Percentiles rank a stretch among this genome's conserved stretches.
These are phyloP conservation scores for Halictus quadricinctus DNA, from an alignment of 2,888 invertebrate species.

Conservation along the genomic window DNA sequence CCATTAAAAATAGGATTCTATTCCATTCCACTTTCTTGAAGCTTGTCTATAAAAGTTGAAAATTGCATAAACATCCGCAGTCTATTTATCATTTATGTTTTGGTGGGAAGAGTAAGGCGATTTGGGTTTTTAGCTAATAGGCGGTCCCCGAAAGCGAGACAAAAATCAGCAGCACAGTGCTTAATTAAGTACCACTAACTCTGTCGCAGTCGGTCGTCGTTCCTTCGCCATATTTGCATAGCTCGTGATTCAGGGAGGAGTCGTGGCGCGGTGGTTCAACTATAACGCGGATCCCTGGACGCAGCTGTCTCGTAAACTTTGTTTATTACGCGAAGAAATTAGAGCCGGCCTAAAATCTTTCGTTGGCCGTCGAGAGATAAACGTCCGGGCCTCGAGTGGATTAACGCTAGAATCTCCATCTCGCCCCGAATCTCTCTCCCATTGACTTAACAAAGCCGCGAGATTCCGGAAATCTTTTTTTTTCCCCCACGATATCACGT, in stretches of 20 bases:
- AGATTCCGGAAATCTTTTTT: background rate
- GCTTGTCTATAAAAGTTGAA: no score
- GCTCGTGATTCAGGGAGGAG: constrained; percentile 10
- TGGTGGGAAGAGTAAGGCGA: background rate
- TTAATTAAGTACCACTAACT: constrained; percentile 22
- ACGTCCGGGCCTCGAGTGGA: background rate
- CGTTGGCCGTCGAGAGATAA: constrained; percentile 19
- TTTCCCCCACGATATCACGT: background rate
- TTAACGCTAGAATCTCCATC: constrained; percentile 6
- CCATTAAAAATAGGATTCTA: no score
- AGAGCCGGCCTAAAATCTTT: constrained; percentile 26
- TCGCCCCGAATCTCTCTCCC: background rate
- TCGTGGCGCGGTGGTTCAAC: constrained; percentile 11
- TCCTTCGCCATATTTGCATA: constrained; percentile 26
- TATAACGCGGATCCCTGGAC: constrained; percentile 23
- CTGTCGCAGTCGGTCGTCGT: constrained; percentile 3
- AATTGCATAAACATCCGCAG: no score
- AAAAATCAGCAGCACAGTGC: constrained; percentile 4
- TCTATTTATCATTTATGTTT: no score
- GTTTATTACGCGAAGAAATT: constrained; percentile 45
- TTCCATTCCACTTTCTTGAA: no score
- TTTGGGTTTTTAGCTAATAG: background rate
- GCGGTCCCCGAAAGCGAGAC: background rate
- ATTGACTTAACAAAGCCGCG: background rate
- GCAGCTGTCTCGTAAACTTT: constrained; percentile 31